Evolutionary conservation across 1,140 invertebrate genomes (phyloP).

Genomic region (Aphelinus atriplicis): DNA sequence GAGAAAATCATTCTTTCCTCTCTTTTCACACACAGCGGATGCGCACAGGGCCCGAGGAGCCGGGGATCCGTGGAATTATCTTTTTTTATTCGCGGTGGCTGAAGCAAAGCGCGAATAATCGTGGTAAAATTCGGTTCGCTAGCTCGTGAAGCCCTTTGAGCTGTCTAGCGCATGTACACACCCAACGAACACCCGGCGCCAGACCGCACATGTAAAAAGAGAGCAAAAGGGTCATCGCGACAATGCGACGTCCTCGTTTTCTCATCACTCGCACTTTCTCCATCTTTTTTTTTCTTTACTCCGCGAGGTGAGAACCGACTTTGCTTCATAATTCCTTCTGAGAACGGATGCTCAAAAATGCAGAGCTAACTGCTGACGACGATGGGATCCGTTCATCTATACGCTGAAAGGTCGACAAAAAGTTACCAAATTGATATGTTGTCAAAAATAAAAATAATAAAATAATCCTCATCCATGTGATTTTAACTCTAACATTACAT

Average conservation of each 20-base stretch:
- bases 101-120: constrained; percentile 15
- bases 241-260: not conserved
- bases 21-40: no score
- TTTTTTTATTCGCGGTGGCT: not conserved
- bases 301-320: not conserved
- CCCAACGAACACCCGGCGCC: not conserved
- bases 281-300: not conserved
- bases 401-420: no score
- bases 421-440: no score
- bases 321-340: not conserved
- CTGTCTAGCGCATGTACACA: constrained; percentile 16
- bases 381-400: no score
- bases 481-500: no score
- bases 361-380: no score
- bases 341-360: not conserved
- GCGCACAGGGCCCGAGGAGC: not conserved
- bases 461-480: no score
- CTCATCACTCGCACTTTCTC: not conserved
- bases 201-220: not conserved
- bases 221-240: not conserved
- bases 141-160: constrained; percentile 36
- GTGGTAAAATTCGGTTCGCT: constrained; percentile 36
- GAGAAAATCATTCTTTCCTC: no score
- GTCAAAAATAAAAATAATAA: no score
- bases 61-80: not conserved